Evolutionary conservation across 2,888 invertebrate genomes (phyloP), one percentile per base, ranked within the genome.

Genomic region (Argyra leucocephala): DNA sequence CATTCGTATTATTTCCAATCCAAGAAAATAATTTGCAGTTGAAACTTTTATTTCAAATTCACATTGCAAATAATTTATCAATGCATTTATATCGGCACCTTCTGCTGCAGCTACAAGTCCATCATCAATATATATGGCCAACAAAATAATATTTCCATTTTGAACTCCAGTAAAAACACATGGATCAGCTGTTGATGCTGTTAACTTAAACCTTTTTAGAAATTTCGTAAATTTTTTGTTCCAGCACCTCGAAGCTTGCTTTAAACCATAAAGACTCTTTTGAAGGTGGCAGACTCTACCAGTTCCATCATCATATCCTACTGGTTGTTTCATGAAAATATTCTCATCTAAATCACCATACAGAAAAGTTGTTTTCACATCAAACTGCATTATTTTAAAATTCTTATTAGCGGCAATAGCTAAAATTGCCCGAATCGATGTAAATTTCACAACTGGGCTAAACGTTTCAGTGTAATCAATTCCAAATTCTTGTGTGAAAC

Each of bases 391-490:
- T 2, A 70, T n/a, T 22, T 64, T 22, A 57, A 69, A 62, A 1
- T 62, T 57, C 37, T 68, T 22, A 22, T 58, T n/a, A 9, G 70
- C 71, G 31, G 70, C 69, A 57, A 70, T 67, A 22, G 69, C 67
- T 61, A 71, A 64, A 66, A 73, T 64, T 62, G 68, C 67, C 64
- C 71, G 69, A 48, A 74, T 67, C 15, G 72, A 73, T 31, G 70
- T 65, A 60, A 70, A 69, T 68, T 68, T 71, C 15, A 70, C 72
- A 1, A 75, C 74, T n/a, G 74, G 74, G 59, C 74, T 72, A 64
- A 73, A 76, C 1, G 73, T 73, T 65, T 75, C 73, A 26, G 72
- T 67, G 67, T 73, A 76, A 66, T 74, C 73, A 37, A 70, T 64
- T 9, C 70, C 73, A 59, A 66, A 68, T 66, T 71, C 64, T 64